phyloP scores from a whole-genome alignment of 1,140 invertebrate species.

The Dryas iulia region DNA sequence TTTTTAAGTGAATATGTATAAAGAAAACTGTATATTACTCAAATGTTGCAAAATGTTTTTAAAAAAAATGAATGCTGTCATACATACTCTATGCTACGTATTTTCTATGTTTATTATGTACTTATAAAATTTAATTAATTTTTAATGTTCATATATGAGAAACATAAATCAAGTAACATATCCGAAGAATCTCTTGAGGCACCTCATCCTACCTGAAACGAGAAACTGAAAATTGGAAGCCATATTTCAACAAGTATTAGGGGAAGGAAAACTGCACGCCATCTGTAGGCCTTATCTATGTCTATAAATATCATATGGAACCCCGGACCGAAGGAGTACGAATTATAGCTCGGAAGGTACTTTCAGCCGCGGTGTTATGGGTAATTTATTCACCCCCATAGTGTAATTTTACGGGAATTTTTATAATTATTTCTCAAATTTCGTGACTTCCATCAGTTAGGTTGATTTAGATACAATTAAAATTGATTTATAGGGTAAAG shows the following conservation, averaged over 20 bases:
- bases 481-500: conserved; percentile 20
- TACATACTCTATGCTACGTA: too few species aligned
- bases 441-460: conserved; percentile 49
- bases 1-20: too few species aligned
- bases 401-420: conserved; percentile 68
- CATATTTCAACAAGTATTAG: conserved; percentile 78
- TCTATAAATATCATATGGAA: conserved; percentile 73
- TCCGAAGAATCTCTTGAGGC: conserved; percentile 43
- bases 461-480: conserved; percentile 30
- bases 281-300: conserved; percentile 77
- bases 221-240: conserved; percentile 74
- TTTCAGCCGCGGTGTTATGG: conserved; percentile 67
- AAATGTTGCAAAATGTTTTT: too few species aligned
- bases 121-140: too few species aligned
- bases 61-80: too few species aligned
- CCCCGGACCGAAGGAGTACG: conserved; percentile 64
- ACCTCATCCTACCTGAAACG: conserved; percentile 62
- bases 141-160: conserved; percentile 21
- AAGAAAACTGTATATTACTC: too few species aligned
- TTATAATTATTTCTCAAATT: conserved; percentile 65
- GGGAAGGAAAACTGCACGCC: conserved; percentile 73
- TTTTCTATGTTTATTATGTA: too few species aligned
- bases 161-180: conserved; percentile 35
- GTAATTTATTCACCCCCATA: conserved; percentile 76
- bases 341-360: conserved; percentile 71